Evolutionary conservation across 2,888 invertebrate genomes (phyloP), one percentile per base, ranked within the genome.

Genomic region (Orchestes rusci): DNA sequence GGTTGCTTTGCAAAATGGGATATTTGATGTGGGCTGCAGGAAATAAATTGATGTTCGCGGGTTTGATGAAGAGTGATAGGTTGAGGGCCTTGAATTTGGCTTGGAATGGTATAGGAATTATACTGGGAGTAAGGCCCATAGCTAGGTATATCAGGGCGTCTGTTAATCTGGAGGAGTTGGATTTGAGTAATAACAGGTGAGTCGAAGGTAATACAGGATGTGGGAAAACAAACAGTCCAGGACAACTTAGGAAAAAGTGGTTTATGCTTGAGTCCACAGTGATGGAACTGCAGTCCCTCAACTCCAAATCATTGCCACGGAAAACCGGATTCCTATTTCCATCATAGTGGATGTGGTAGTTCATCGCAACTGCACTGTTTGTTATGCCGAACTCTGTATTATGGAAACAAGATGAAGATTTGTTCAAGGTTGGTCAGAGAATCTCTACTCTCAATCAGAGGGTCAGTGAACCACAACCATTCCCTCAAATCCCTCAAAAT

Each of bases 101-200:
- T 12, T 73, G 73, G 72, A 75, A 74, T 57, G 69, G 65, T 7
- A 64, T 75, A 20, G 60, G 59, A 7, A 53, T 60, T 8, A 57
- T 59, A 35, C 59, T 61, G n/a, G 59, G 63, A 7, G 50, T 64
- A 3, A 45, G 39, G 18, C 60, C 60, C 4, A 44, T 68, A 12
- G 28, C 49, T 10, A 56, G 55, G 53, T 66, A 58, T 47, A 15
- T 67, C 3, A 58, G 45, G 41, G 52, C 53, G 20, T 56, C 59
- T 2, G 30, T 51, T 45, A 47, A 34, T 13, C 44, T 70, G 43
- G 54, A 64, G 48, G 55, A 59, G 48, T 51, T 70, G 33, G 66
- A 70, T 59, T 43, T 70, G 18, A 68, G 67, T 43, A 59, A 59
- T 41, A 70, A 70, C 54, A 56, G 66, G 68, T 67, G 54, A 35